These are phyloP conservation scores for Tyrophagus putrescentiae DNA, from an alignment of 1,140 invertebrate species.

Conservation along the genomic window DNA sequence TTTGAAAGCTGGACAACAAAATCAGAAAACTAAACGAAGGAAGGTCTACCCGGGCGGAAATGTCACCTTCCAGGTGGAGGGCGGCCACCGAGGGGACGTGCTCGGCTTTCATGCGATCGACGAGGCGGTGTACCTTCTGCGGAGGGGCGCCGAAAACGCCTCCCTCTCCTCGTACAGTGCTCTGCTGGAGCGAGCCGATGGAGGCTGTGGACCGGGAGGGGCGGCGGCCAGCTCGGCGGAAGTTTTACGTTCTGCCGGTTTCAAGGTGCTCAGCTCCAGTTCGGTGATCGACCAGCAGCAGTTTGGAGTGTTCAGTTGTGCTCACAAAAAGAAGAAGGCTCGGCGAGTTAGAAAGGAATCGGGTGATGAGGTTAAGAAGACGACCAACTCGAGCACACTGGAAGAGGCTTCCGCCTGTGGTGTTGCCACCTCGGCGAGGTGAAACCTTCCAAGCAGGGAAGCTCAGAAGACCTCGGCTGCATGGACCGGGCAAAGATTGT, in stretches of 20 bases:
- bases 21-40: too few relatives aligned
- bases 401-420: too few relatives aligned
- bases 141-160: constrained; percentile 14
- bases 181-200: neutral
- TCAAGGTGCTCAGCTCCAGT: constrained; percentile 5
- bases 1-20: constrained; percentile 6
- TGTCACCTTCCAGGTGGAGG: constrained; percentile 19
- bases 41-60: constrained; percentile 16
- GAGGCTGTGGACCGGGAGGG: constrained; percentile 19
- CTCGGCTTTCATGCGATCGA: constrained; percentile 25
- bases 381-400: too few relatives aligned
- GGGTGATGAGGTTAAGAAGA: too few relatives aligned
- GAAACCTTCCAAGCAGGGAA: too few relatives aligned
- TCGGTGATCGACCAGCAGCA: neutral
- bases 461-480: too few relatives aligned
- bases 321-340: too few relatives aligned
- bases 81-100: constrained; percentile 5
- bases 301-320: neutral
- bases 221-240: too few relatives aligned
- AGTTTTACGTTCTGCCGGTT: constrained; percentile 2
- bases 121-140: constrained; percentile 24
- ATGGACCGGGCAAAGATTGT: too few relatives aligned
- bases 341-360: too few relatives aligned
- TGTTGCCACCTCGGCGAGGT: too few relatives aligned
- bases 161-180: neutral